These are phyloP conservation scores for Melieria omissa DNA, from an alignment of 2,888 invertebrate species.

Conservation along the genomic window DNA sequence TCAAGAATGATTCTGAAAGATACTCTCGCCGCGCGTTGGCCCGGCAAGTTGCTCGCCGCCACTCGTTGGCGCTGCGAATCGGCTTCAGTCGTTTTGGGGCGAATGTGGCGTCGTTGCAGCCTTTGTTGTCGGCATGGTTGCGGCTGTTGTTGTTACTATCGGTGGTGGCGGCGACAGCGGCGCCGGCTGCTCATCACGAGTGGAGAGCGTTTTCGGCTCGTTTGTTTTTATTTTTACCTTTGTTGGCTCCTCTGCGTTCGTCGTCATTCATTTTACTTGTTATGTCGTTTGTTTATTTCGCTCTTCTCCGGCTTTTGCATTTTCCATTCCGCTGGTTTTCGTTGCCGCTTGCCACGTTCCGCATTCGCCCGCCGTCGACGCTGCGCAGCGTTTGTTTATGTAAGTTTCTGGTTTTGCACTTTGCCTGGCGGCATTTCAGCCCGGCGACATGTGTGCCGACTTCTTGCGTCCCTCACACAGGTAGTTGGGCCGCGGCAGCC, in stretches of 20 bases:
- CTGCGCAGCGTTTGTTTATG: constrained; percentile 18
- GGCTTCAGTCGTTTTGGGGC: not conserved
- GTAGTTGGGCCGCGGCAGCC: not conserved
- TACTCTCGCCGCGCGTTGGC: constrained; percentile 2
- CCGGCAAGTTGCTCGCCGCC: constrained; percentile 11
- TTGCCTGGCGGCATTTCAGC: not conserved
- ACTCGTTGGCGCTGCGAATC: constrained; percentile 11
- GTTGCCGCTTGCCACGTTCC: not conserved
- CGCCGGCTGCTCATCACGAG: not conserved
- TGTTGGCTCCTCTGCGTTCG: not conserved
- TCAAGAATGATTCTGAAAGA: constrained; percentile 64
- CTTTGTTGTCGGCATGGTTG: not conserved
- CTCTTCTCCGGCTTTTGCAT: not conserved
- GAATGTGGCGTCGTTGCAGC: constrained; percentile 9
- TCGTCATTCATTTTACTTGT: constrained; percentile 7
- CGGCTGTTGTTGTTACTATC: constrained; percentile 12
- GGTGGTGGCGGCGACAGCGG: not conserved
- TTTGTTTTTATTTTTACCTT: constrained; percentile 1
- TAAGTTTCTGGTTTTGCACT: constrained; percentile 28
- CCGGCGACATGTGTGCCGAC: not conserved
- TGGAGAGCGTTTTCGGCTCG: not conserved
- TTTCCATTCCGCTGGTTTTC: not conserved
- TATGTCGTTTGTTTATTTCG: constrained; percentile 21
- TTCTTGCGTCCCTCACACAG: not conserved
- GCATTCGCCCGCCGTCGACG: not conserved